Evolutionary conservation across 2,888 invertebrate species (phyloP), one percentile per base, ranked within the genome.

Genomic region (Laothoe populi): DNA sequence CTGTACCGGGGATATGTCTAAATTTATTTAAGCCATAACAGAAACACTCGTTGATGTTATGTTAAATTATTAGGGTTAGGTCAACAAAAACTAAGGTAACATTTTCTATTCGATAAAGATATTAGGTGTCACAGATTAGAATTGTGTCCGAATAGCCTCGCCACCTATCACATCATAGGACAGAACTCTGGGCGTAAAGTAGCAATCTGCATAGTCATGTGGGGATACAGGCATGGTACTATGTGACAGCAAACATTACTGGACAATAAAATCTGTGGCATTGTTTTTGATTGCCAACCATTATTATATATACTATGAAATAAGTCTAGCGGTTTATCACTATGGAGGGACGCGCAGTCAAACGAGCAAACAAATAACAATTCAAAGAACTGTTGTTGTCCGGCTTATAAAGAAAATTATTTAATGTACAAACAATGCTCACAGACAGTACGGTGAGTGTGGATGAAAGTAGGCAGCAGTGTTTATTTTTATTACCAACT

Each of bases 401-500:
- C 31, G 53, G 53, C 53, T 31, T 35, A 38, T 13, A 38, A 38
- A 38, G 38, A 38, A 38, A 38, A 38, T 38, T 38, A 38, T 38
- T 31, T 35, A 53, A 35, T 19, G 31, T 53, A 53, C 53, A 53
- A 53, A 53, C 53, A 53, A 53, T 53, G 35, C 53, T 3, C 53
- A 31, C 11, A 11, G 5, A 35, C 53, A 53, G 19, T 53, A 35
- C 35, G 19, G 19, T 31, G 31, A 21, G 53, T 53, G 53, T 53
- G 35, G 53, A 53, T 35, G 11, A 53, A 53, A 53, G 53, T 35
- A 53, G 19, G 53, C 53, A 35, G 19, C 53, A 53, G 21, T 53
- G 53, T 53, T 53, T 53, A 53, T 53, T 53, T 53, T 35, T 35
- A 53, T 53, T 53, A 53, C 53, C 35, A 53, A 38, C 48, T 24